A percentile compares a stretch with the other conserved stretches of the same genome.
These are phyloP conservation scores for Chrysomallon squamiferum DNA, from an alignment of 1,140 invertebrate genomes.

Conservation along the genomic window DNA sequence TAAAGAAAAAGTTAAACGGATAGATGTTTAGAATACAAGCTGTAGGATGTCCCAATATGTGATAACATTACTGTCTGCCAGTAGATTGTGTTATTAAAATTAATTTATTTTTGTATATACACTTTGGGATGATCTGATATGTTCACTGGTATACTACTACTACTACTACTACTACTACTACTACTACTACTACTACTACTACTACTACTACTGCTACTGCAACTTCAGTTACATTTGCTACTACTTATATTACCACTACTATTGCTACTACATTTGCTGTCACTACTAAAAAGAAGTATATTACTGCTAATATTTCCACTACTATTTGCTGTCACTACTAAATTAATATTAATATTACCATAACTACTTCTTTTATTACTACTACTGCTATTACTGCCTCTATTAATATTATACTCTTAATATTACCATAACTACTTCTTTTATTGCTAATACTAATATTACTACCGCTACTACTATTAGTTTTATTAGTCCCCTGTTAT, in stretches of 20 bases:
- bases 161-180: too few relatives aligned
- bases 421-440: neutral
- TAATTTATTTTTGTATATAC: too few relatives aligned
- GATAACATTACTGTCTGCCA: too few relatives aligned
- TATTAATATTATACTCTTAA: neutral
- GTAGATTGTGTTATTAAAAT: too few relatives aligned
- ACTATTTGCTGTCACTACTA: neutral
- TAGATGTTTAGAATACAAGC: too few relatives aligned
- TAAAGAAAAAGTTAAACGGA: too few relatives aligned
- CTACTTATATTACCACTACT: neutral
- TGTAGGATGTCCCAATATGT: too few relatives aligned
- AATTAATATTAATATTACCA: neutral
- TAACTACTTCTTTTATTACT: neutral
- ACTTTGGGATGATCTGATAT: too few relatives aligned
- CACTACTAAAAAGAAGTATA: neutral
- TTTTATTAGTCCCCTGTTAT: neutral
- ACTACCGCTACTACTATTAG: neutral
- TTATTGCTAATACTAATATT: neutral
- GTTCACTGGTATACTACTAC: too few relatives aligned
- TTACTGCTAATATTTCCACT: neutral
- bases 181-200: neutral
- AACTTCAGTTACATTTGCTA: neutral
- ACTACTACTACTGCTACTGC: slow-evolving; percentile 3
- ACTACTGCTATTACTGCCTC: neutral
- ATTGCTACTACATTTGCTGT: neutral